Conservation (phyloP, 2,888 invertebrate species). For the Parnassius apollo region DNA sequence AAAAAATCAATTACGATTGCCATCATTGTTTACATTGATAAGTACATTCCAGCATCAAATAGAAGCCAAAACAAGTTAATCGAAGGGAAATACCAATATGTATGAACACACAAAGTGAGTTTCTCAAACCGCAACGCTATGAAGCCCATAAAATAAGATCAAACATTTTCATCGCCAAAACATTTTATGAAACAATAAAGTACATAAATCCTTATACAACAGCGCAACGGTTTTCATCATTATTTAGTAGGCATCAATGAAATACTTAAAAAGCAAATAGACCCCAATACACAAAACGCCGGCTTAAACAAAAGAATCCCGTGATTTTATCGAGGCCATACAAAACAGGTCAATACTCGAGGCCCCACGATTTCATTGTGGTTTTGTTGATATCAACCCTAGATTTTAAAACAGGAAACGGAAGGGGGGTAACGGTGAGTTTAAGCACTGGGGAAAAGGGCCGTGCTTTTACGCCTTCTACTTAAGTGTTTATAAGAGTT, state of each 20-base stretch:
- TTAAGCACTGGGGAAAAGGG: slow-evolving; percentile 20
- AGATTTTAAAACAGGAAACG: slow-evolving; percentile 20
- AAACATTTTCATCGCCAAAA: not conserved
- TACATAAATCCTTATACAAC: not conserved
- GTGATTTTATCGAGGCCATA: slow-evolving; percentile 21
- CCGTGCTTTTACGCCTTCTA: slow-evolving; percentile 6
- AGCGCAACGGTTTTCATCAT: slow-evolving; percentile 13
- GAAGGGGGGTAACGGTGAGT: slow-evolving; percentile 20
- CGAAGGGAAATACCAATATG: not conserved
- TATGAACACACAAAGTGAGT: too few relatives aligned
- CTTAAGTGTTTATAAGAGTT: not conserved
- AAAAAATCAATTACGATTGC: too few relatives aligned
- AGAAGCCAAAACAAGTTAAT: not conserved
- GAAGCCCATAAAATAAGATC: not conserved
- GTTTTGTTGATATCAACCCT: slow-evolving; percentile 14
- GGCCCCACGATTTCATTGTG: slow-evolving; percentile 21
- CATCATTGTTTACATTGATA: too few relatives aligned
- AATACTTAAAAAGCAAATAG: slow-evolving; percentile 17
- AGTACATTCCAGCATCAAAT: not conserved
- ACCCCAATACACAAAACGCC: slow-evolving; percentile 15
- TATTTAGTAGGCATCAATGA: slow-evolving; percentile 14
- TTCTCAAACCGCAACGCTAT: not conserved
- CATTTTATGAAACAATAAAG: not conserved
- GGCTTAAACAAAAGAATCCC: slow-evolving; percentile 14
- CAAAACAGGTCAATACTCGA: slow-evolving; percentile 21